Percentiles rank a stretch among this genome's conserved stretches.
These are phyloP conservation scores for Gallirallus australis DNA, from an alignment of 2,797 vertebrate genomes.

Conservation along the genomic window DNA sequence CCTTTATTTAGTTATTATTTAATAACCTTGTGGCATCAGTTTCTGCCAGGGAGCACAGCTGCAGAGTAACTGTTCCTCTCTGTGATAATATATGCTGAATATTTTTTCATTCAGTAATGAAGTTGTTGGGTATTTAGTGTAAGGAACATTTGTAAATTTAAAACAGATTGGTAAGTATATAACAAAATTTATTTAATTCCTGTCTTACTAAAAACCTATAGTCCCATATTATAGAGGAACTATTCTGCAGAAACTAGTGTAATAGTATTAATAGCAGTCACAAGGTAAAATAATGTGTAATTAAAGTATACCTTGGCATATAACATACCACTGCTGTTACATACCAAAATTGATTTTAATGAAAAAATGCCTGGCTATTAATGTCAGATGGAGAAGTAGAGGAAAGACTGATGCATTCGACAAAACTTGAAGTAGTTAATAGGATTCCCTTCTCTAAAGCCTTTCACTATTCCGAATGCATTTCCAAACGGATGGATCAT, in stretches of 20 bases:
- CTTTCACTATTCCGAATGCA: not conserved
- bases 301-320: not conserved
- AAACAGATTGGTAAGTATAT: not conserved
- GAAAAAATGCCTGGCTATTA: not conserved
- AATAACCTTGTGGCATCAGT: conserved; percentile 5
- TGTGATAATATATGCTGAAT: not conserved
- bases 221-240: not conserved
- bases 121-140: not conserved
- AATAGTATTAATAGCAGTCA: not conserved
- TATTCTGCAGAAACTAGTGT: not conserved
- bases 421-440: not conserved
- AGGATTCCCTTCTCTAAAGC: not conserved
- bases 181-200: not conserved
- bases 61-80: conserved; percentile 4
- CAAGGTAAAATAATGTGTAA: not conserved
- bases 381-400: not conserved
- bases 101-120: not conserved
- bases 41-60: conserved; percentile 47
- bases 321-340: not conserved
- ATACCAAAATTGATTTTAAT: not conserved
- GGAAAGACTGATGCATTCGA: not conserved
- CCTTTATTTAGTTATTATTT: conserved; percentile 68
- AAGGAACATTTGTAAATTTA: not conserved
- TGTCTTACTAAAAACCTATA: not conserved
- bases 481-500: not conserved